These are phyloP conservation scores for Zaprionus inermis DNA, from an alignment of 1,140 invertebrate species.

Conservation along the genomic window DNA sequence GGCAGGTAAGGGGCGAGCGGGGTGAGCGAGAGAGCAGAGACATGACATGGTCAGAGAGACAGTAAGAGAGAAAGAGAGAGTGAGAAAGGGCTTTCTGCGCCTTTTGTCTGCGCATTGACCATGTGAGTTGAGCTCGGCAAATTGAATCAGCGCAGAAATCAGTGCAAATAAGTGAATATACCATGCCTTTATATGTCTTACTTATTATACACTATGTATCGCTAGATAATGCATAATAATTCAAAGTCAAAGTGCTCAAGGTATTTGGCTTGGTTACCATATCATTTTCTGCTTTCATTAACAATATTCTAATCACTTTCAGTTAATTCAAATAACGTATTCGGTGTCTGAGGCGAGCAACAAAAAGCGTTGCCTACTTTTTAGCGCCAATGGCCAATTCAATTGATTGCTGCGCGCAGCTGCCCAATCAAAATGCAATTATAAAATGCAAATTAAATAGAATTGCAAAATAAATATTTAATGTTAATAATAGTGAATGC, in stretches of 20 bases:
- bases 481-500: constrained; percentile 69
- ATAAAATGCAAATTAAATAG: constrained; percentile 80
- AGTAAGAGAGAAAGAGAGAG: too few species aligned
- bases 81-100: too few species aligned
- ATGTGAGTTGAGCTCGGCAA: neutral
- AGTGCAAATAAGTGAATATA: neutral
- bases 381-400: constrained; percentile 27
- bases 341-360: neutral
- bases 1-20: too few species aligned
- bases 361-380: constrained; percentile 10
- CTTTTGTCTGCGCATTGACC: neutral
- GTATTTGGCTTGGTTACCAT: too few species aligned
- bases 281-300: too few species aligned
- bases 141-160: neutral
- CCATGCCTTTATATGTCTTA: too few species aligned
- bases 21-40: neutral
- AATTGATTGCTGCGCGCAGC: constrained; percentile 15
- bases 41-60: too few species aligned
- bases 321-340: too few species aligned
- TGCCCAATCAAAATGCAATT: constrained; percentile 74
- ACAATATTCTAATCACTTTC: neutral
- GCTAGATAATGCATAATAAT: too few species aligned
- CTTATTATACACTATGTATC: too few species aligned
- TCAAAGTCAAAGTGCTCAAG: too few species aligned
- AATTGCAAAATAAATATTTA: constrained; percentile 81